A percentile compares a stretch with the other conserved stretches of the same genome.
phyloP scores from a whole-genome alignment of 2,888 invertebrate species.

The Metacarcinus magister region DNA sequence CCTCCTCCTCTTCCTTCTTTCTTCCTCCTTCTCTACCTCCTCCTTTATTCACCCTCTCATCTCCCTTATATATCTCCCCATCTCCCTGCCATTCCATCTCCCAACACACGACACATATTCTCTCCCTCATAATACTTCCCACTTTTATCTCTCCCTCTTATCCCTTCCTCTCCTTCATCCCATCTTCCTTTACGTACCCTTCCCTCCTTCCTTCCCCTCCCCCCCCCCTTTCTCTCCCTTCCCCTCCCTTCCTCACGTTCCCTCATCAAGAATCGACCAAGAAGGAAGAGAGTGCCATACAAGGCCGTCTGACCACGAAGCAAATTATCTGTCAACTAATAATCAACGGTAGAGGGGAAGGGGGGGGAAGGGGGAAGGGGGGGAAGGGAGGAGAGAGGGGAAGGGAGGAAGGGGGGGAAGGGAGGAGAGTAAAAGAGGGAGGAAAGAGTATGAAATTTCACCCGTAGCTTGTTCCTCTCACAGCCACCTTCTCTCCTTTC shows the following conservation, averaged over 20 bases:
- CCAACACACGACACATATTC: not conserved
- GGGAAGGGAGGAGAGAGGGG: not conserved
- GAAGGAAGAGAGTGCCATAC: not conserved
- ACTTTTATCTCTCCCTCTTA: not conserved
- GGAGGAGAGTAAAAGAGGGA: not conserved
- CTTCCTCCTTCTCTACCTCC: not conserved
- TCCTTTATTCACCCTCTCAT: not conserved
- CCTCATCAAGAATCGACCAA: too few species aligned
- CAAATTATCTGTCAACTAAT: not conserved
- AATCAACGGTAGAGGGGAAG: not conserved
- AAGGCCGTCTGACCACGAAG: not conserved
- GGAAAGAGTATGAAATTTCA: slow-evolving; percentile 30
- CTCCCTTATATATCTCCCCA: not conserved
- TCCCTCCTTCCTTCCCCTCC: not conserved
- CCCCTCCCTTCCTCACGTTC: not conserved
- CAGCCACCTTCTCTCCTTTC: slow-evolving; percentile 23
- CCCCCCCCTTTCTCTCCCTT: not conserved
- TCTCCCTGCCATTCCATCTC: not conserved
- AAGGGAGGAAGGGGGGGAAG: not conserved
- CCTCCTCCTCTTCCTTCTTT: not conserved
- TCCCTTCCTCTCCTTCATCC: not conserved
- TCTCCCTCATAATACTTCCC: not conserved
- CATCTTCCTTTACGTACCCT: not conserved
- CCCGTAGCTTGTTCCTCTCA: not conserved
- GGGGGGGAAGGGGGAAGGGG: not conserved